A percentile compares a stretch with the other conserved stretches of the same genome.
These are phyloP conservation scores for Chroicocephalus ridibundus DNA, from an alignment of 2,113 vertebrate genomes.

Conservation along the genomic window DNA sequence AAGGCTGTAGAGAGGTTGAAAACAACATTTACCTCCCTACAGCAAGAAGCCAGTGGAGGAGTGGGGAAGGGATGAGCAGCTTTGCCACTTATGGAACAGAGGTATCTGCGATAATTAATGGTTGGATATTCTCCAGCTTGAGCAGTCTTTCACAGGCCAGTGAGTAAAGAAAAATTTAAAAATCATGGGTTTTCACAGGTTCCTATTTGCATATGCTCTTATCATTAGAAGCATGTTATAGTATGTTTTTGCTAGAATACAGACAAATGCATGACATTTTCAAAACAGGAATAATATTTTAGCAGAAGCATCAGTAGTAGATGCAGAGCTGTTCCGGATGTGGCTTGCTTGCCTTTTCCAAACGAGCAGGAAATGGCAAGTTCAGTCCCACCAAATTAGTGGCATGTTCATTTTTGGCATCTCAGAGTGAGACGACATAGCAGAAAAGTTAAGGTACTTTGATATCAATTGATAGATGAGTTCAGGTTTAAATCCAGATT, in stretches of 20 bases:
- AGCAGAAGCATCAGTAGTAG: background rate
- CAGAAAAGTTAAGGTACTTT: background rate
- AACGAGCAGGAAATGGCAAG: background rate
- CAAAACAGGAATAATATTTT: background rate
- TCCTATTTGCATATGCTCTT: background rate
- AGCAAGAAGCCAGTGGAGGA: background rate
- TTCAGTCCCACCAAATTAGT: rapidly evolving
- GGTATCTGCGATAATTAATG: background rate
- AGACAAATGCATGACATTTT: background rate
- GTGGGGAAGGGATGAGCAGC: background rate
- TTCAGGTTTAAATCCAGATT: background rate
- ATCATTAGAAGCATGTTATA: background rate
- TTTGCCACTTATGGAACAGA: background rate
- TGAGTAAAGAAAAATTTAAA: background rate
- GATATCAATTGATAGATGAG: background rate
- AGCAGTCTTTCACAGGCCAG: slow-evolving; percentile 14
- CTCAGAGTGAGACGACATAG: background rate
- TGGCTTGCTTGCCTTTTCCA: background rate
- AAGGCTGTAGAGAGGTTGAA: background rate
- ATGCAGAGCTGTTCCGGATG: background rate
- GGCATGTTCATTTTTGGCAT: background rate
- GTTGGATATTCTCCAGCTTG: background rate
- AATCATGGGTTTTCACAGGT: background rate
- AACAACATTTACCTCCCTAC: background rate
- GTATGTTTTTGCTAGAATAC: background rate